A percentile compares a stretch with the other conserved stretches of the same genome.
Conservation (phyloP, 1,140 invertebrate genomes). For the Drosophila ohnishii region DNA sequence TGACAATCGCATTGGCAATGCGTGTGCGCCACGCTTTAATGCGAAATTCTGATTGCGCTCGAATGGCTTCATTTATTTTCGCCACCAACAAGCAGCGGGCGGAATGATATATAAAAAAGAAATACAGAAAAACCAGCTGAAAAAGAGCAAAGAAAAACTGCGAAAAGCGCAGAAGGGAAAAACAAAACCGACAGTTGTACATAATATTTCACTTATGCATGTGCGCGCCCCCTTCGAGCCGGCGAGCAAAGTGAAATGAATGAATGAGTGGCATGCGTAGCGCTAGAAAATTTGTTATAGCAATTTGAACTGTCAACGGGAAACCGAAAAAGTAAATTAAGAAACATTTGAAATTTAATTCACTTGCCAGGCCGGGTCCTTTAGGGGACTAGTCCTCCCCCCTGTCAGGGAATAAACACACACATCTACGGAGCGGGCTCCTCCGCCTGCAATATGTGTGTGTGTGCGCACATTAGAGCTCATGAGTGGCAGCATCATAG, state of each 20-base stretch:
- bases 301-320: slow-evolving; percentile 80
- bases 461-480: slow-evolving; percentile 26
- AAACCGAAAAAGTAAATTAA: slow-evolving; percentile 82
- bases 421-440: not conserved
- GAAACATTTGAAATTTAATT: slow-evolving; percentile 82
- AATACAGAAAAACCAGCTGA: slow-evolving; percentile 28
- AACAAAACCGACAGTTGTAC: slow-evolving; percentile 79
- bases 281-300: slow-evolving; percentile 81
- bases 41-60: slow-evolving; percentile 78
- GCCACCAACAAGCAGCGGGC: slow-evolving; percentile 24
- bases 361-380: slow-evolving; percentile 53
- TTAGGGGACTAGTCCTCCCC: slow-evolving; percentile 9
- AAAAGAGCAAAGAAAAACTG: slow-evolving; percentile 40
- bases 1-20: slow-evolving; percentile 67
- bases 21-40: slow-evolving; percentile 69
- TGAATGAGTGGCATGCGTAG: slow-evolving; percentile 75
- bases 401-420: not conserved
- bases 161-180: slow-evolving; percentile 47
- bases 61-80: slow-evolving; percentile 80
- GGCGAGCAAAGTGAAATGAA: slow-evolving; percentile 68
- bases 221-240: slow-evolving; percentile 54
- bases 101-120: slow-evolving; percentile 4
- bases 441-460: slow-evolving; percentile 13
- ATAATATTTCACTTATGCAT: slow-evolving; percentile 81
- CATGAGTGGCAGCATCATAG: slow-evolving; percentile 56